A percentile compares a stretch with the other conserved stretches of the same genome.
Conservation (phyloP, 1,140 invertebrate genomes). For the Lithobius niger region DNA sequence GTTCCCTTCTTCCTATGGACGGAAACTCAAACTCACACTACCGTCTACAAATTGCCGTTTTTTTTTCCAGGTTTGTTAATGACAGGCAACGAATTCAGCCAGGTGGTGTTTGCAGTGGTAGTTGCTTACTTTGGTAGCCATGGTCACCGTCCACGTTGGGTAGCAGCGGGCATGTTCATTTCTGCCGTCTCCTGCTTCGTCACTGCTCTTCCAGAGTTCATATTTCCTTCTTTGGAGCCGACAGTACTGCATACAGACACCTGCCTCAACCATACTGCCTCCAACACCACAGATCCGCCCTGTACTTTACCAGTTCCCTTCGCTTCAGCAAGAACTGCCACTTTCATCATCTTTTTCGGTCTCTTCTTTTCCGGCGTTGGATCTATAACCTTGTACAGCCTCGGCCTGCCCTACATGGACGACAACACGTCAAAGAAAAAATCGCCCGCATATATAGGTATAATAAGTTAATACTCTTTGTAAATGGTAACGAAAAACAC, state of each 20-base stretch:
- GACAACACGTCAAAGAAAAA: constrained; percentile 4
- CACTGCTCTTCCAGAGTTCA: constrained; percentile 52
- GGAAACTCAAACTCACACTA: too few species aligned
- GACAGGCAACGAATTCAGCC: constrained; percentile 55
- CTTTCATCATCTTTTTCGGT: neutral
- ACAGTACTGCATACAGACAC: constrained; percentile 21
- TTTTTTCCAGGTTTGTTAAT: constrained; percentile 47
- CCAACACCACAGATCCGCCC: neutral
- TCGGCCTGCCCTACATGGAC: constrained; percentile 4
- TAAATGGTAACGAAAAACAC: too few species aligned
- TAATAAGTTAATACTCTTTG: too few species aligned
- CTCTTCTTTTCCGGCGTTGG: neutral
- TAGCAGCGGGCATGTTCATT: constrained; percentile 41
- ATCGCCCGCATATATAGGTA: neutral
- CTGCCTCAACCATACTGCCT: neutral
- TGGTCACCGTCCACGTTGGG: constrained; percentile 46
- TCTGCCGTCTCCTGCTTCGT: constrained; percentile 53
- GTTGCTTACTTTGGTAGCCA: constrained; percentile 45
- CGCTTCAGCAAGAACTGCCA: neutral
- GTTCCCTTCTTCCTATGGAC: too few species aligned
- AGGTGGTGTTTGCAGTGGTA: constrained; percentile 44
- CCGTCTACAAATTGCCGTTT: too few species aligned
- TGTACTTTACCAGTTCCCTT: neutral
- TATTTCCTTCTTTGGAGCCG: constrained; percentile 47
- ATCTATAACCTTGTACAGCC: neutral